A percentile compares a stretch with the other conserved stretches of the same genome.
These are phyloP conservation scores for Bucco capensis DNA, from an alignment of 2,113 vertebrate genomes.

Conservation along the genomic window DNA sequence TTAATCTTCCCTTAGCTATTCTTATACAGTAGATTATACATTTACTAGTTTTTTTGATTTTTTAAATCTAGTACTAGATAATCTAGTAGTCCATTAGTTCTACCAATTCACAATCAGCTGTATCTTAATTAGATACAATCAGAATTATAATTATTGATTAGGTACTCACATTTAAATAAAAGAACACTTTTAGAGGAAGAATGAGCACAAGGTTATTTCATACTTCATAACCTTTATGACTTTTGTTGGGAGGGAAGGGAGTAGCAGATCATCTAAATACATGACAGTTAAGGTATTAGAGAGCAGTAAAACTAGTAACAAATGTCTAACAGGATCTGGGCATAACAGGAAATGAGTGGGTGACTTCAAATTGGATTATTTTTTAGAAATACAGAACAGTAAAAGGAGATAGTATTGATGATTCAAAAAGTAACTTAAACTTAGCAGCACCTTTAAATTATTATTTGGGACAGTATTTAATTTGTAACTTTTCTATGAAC, in stretches of 20 bases:
- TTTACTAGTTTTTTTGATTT: background rate
- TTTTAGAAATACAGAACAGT: background rate
- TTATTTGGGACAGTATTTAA: background rate
- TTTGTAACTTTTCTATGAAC: background rate
- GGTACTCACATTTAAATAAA: conserved; percentile 1
- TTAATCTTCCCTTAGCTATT: background rate
- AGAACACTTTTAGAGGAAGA: background rate
- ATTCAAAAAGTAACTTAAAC: background rate
- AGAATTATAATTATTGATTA: background rate
- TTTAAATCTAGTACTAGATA: background rate
- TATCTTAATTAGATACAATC: background rate
- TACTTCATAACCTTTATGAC: background rate
- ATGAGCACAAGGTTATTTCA: background rate
- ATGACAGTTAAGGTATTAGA: background rate
- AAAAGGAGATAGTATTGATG: background rate
- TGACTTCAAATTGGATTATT: conserved; percentile 29
- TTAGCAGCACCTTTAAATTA: background rate
- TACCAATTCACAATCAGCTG: background rate
- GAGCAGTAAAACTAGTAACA: background rate
- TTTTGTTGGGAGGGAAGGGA: background rate
- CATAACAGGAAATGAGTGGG: conserved; percentile 21
- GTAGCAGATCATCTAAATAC: conserved; percentile 5
- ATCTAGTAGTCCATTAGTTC: background rate
- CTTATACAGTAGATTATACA: background rate
- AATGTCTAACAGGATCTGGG: background rate